Evolutionary conservation across 2,113 vertebrate species (phyloP).

Genomic region (Neogale vison): DNA sequence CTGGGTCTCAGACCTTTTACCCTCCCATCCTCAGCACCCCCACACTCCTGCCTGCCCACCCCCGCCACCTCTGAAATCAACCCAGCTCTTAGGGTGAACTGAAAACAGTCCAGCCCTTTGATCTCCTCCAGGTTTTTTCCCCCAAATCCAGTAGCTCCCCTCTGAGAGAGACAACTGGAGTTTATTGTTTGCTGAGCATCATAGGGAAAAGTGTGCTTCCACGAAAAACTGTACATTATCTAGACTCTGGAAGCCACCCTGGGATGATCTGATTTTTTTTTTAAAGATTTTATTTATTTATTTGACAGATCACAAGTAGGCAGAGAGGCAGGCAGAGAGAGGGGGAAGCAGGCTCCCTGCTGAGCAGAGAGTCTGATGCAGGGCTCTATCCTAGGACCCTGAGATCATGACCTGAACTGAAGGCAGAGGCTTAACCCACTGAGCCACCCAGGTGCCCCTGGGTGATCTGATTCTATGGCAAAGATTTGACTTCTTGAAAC

Average conservation of each 20-base stretch:
- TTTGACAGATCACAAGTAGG: too few relatives aligned
- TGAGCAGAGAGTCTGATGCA: too few relatives aligned
- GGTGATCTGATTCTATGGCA: neutral
- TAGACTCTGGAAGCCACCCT: neutral
- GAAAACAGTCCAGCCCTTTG: neutral
- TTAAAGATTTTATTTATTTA: too few relatives aligned
- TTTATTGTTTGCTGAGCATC: neutral
- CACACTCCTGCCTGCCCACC: too few relatives aligned
- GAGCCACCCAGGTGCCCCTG: neutral
- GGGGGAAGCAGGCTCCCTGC: too few relatives aligned
- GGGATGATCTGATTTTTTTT: neutral
- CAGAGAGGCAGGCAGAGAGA: too few relatives aligned
- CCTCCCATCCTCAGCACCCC: fast-evolving
- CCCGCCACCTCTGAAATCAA: neutral
- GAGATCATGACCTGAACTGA: too few relatives aligned
- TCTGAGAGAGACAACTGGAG: neutral
- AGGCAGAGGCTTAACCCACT: too few relatives aligned
- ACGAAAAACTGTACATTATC: neutral
- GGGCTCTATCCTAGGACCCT: too few relatives aligned
- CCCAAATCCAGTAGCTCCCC: neutral
- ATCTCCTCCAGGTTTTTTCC: neutral
- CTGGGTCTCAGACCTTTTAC: fast-evolving
- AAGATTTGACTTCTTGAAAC: neutral
- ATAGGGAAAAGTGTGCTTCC: neutral
- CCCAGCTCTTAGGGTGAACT: neutral